Percentiles rank a stretch among this genome's conserved stretches.
phyloP scores from a whole-genome alignment of 1,140 invertebrate species.

The Fragariocoptes setiger region DNA sequence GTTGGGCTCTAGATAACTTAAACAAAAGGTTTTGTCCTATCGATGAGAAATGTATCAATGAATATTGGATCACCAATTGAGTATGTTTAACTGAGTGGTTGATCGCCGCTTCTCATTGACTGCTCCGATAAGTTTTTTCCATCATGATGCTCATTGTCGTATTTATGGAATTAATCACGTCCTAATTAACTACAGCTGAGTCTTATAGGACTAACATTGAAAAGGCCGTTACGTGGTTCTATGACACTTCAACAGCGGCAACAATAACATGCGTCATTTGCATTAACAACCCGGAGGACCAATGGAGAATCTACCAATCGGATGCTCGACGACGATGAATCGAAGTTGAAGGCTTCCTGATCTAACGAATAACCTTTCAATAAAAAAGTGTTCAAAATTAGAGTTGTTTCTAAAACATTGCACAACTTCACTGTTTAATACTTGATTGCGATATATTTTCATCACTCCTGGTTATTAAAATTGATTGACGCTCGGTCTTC shows the following conservation, averaged over 20 bases:
- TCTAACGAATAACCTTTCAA: too few species aligned
- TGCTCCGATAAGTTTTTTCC: conserved; percentile 49
- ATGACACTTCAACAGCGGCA: conserved; percentile 87
- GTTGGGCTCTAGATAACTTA: conserved; percentile 36
- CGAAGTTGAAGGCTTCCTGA: too few species aligned
- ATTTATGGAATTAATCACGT: conserved; percentile 49
- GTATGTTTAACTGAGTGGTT: conserved; percentile 25
- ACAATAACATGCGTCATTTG: too few species aligned
- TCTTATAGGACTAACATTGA: conserved; percentile 82
- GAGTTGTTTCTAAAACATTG: too few species aligned
- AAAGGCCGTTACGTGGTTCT: conserved; percentile 75
- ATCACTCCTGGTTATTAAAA: too few species aligned
- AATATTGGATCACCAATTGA: conserved; percentile 80
- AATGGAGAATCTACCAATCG: too few species aligned
- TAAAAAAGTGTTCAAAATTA: too few species aligned
- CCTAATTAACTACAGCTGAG: conserved; percentile 50
- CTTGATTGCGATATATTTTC: too few species aligned
- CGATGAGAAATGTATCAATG: conserved; percentile 76
- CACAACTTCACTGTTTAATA: too few species aligned
- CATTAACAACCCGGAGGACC: too few species aligned
- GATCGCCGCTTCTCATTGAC: conserved; percentile 27
- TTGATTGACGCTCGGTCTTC: too few species aligned
- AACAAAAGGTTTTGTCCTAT: conserved; percentile 92
- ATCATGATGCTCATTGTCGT: conserved; percentile 49
- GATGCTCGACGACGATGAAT: too few species aligned